Conservation (phyloP, 1,140 invertebrate species). For the Aphelinus atriplicis region DNA sequence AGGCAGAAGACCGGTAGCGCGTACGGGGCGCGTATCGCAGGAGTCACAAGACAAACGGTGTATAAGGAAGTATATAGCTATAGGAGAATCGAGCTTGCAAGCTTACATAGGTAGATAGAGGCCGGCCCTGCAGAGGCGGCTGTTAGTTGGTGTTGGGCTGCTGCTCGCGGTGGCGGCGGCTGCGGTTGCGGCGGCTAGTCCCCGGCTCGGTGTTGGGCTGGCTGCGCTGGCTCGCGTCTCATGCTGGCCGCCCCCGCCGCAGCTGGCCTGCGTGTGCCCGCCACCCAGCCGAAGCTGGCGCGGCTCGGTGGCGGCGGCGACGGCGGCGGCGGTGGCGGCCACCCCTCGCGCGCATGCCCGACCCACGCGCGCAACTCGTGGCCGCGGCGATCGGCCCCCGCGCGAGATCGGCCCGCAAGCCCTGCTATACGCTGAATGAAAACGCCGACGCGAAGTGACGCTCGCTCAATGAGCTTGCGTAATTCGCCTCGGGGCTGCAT, state of each 20-base stretch:
- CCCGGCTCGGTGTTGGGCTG: conserved; percentile 18
- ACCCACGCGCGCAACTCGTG: conserved; percentile 37
- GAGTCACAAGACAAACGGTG: no score
- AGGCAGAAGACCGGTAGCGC: no score
- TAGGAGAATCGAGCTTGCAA: not conserved
- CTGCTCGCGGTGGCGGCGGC: conserved; percentile 42
- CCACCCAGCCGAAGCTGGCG: conserved; percentile 56
- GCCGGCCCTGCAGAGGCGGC: not conserved
- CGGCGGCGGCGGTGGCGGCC: conserved; percentile 53
- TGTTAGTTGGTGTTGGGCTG: conserved; percentile 12
- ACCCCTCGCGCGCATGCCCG: conserved; percentile 32
- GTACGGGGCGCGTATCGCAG: no score
- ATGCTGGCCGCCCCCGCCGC: conserved; percentile 48
- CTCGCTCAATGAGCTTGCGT: not conserved
- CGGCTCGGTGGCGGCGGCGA: conserved; percentile 53
- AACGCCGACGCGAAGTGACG: conserved; percentile 19
- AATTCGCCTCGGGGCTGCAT: not conserved
- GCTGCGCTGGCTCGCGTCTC: conserved; percentile 40
- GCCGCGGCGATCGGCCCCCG: conserved; percentile 29
- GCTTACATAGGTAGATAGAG: not conserved
- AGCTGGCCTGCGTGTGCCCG: conserved; percentile 55
- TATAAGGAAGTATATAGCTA: conserved; percentile 18
- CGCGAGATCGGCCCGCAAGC: conserved; percentile 30
- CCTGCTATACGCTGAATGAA: not conserved
- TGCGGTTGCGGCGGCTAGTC: conserved; percentile 35